Conservation (phyloP, 2,797 vertebrate species). For the Sphenodon punctatus region DNA sequence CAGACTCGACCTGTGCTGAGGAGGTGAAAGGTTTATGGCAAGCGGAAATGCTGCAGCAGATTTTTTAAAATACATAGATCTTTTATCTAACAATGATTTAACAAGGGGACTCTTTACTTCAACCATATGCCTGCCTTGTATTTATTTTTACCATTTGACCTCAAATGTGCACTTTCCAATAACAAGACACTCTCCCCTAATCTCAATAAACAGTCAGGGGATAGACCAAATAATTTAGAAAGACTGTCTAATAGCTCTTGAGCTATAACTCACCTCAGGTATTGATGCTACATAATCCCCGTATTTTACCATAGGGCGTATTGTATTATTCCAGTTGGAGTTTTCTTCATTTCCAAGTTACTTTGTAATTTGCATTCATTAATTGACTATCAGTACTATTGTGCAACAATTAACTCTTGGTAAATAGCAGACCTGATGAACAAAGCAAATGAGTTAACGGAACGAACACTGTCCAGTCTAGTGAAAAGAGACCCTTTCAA, state of each 20-base stretch:
- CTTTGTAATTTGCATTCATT: background rate
- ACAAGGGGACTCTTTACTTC: conserved; percentile 11
- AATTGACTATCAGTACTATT: background rate
- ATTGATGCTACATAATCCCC: background rate
- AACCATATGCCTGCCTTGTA: background rate
- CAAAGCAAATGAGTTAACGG: background rate
- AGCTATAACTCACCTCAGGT: background rate
- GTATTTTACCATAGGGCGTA: conserved; percentile 9
- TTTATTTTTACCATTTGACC: background rate
- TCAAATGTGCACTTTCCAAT: background rate
- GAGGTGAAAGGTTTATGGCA: background rate
- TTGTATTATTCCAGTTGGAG: background rate
- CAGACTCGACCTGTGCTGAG: background rate
- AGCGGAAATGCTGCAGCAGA: background rate
- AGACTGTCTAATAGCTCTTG: background rate
- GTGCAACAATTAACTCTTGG: conserved; percentile 9
- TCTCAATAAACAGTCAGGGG: conserved; percentile 10
- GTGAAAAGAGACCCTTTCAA: background rate
- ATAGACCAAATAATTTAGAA: conserved; percentile 19
- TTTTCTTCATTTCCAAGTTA: background rate
- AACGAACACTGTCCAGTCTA: background rate
- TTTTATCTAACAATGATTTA: conserved; percentile 10
- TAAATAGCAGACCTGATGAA: conserved; percentile 20
- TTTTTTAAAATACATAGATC: conserved; percentile 2
- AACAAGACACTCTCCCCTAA: conserved; percentile 3